Evolutionary conservation across 2,113 vertebrate genomes (phyloP).

Genomic region (Saimiri boliviensis): DNA sequence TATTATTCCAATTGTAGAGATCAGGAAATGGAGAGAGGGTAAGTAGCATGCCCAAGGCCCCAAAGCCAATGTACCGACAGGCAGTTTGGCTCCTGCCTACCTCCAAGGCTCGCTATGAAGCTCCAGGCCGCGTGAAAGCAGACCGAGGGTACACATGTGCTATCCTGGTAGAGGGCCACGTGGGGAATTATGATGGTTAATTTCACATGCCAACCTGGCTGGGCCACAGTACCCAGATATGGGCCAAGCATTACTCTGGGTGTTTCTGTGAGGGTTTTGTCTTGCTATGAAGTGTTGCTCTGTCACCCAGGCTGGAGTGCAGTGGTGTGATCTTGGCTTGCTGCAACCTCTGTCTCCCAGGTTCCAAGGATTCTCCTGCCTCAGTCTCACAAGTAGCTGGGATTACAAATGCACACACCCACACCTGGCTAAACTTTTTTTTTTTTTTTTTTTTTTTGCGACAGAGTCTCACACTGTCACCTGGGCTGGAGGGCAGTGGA

Average conservation of each 20-base stretch:
- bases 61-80: neutral
- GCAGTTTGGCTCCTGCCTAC: neutral
- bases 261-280: neutral
- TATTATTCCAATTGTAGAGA: neutral
- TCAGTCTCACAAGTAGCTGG: too few relatives aligned
- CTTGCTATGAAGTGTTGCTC: too few relatives aligned
- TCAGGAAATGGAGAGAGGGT: neutral
- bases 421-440: too few relatives aligned
- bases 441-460: too few relatives aligned
- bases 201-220: neutral
- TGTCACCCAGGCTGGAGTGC: too few relatives aligned
- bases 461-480: too few relatives aligned
- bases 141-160: neutral
- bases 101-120: neutral
- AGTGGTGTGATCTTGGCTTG: too few relatives aligned
- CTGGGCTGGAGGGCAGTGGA: too few relatives aligned
- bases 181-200: neutral
- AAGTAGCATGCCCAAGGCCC: neutral
- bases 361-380: too few relatives aligned
- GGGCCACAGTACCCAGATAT: neutral
- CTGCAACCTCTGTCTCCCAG: too few relatives aligned
- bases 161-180: accelerated
- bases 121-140: accelerated
- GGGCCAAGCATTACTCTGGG: neutral
- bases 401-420: too few relatives aligned